phyloP scores from a whole-genome alignment of 2,888 invertebrate species.

The Yponomeuta plumbellus region DNA sequence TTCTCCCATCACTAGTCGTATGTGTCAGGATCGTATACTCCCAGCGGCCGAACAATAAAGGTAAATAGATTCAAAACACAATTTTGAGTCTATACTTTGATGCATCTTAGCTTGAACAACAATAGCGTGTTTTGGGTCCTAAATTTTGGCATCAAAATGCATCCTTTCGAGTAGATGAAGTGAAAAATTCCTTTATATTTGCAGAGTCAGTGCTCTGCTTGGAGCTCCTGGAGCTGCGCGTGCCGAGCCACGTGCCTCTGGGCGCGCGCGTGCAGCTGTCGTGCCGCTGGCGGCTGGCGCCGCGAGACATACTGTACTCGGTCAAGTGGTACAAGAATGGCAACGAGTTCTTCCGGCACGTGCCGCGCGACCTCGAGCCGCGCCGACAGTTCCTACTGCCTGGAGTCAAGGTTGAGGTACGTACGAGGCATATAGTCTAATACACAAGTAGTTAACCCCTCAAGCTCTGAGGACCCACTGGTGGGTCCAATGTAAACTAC shows the following conservation, averaged over 20 bases:
- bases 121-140: too few relatives aligned
- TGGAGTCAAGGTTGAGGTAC: conserved; percentile 90
- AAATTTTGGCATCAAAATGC: too few relatives aligned
- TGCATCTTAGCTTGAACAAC: too few relatives aligned
- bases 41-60: too few relatives aligned
- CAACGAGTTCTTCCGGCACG: conserved; percentile 91
- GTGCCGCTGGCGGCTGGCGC: conserved; percentile 87
- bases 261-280: conserved; percentile 85
- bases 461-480: too few relatives aligned
- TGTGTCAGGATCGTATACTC: too few relatives aligned
- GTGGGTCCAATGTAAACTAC: too few relatives aligned
- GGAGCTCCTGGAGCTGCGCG: conserved; percentile 85
- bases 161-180: not conserved
- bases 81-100: too few relatives aligned
- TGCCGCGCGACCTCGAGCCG: conserved; percentile 88
- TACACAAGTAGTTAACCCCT: too few relatives aligned
- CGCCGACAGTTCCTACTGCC: conserved; percentile 86
- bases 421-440: conserved; percentile 36
- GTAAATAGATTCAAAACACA: too few relatives aligned
- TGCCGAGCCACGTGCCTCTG: conserved; percentile 88
- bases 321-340: conserved; percentile 96
- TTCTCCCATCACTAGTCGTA: too few relatives aligned
- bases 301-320: conserved; percentile 88
- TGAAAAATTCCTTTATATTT: conserved; percentile 22
- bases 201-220: conserved; percentile 65